Evolutionary conservation across 2,113 vertebrate species (phyloP).

Genomic region (Mustelus asterias): DNA sequence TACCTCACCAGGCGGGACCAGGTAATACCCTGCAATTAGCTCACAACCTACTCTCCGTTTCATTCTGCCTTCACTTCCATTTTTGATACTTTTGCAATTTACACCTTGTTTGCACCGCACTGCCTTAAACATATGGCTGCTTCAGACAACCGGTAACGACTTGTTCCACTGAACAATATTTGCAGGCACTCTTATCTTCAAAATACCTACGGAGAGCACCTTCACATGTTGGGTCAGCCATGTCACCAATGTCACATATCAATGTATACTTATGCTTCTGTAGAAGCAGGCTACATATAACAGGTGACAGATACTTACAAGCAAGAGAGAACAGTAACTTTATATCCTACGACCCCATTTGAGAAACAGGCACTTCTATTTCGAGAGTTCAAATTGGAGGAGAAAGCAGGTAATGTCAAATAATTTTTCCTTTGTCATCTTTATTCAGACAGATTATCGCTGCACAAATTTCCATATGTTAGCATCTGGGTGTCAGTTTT

Average conservation of each 20-base stretch:
- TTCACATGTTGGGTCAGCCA: neutral
- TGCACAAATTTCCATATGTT: neutral
- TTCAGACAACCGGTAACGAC: neutral
- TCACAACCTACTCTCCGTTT: neutral
- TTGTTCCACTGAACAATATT: neutral
- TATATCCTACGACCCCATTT: neutral
- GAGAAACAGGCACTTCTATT: neutral
- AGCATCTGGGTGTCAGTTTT: neutral
- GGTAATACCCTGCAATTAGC: neutral
- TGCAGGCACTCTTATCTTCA: neutral
- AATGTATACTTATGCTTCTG: neutral
- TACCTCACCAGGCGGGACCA: neutral
- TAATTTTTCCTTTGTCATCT: neutral
- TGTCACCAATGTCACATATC: neutral
- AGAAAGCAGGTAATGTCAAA: neutral
- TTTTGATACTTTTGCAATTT: neutral
- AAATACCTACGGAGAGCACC: neutral
- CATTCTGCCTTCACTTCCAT: neutral
- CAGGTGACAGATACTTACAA: neutral
- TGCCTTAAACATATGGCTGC: neutral
- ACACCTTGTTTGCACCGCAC: neutral
- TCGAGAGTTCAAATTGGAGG: neutral
- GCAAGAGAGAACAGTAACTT: neutral
- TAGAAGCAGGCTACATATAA: neutral
- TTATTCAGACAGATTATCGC: neutral